Evolutionary conservation across 2,113 vertebrate genomes (phyloP), one percentile per base, ranked within the genome.

Genomic region (Mus pahari): DNA sequence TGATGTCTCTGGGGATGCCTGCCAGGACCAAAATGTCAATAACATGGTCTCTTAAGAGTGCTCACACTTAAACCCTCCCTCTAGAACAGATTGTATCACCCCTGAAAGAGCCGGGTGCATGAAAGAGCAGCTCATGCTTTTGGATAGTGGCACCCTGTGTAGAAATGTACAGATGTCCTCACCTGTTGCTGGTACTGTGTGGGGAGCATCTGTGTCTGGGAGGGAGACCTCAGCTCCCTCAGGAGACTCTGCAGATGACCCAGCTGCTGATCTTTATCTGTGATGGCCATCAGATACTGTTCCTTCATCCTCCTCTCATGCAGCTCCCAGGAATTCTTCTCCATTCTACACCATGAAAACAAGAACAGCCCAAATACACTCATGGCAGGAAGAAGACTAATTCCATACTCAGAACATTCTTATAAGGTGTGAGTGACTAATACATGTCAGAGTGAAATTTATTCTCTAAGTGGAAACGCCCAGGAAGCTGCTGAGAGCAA

Each of bases 181-280:
- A 99, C 99, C 98, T 99, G 97, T 88, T 96, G 98, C 96, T 99
- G 98, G 78, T 98, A 98, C 42, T 98, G 98, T 9, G 98, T 98
- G 79, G 98, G 98, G 78, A 95, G 36, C 0, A 95, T 31, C 78
- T 98, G 99, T 82, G 98, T 87, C 26, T 91, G 96, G 26, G 82
- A 13, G 82, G 98, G 94, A 66, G 86, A 93, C 16, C 95, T 98
- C 45, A 95, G 13, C 64, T 99, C 99, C 96, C 99, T 99, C 90
- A 97, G 60, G 89, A 99, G 97, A 94, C 96, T 98, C 60, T 97
- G 98, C 73, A 99, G 98, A 22, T 99, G 99, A 68, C 98, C 98
- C 81, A 99, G 97, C 77, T 99, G 98, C 88, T 99, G 99, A 96
- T 99, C 99, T 70, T 99, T 98, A 92, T 99, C 99, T 9, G 99